Conservation (phyloP, 1,140 invertebrate species). For the Anastrepha obliqua region DNA sequence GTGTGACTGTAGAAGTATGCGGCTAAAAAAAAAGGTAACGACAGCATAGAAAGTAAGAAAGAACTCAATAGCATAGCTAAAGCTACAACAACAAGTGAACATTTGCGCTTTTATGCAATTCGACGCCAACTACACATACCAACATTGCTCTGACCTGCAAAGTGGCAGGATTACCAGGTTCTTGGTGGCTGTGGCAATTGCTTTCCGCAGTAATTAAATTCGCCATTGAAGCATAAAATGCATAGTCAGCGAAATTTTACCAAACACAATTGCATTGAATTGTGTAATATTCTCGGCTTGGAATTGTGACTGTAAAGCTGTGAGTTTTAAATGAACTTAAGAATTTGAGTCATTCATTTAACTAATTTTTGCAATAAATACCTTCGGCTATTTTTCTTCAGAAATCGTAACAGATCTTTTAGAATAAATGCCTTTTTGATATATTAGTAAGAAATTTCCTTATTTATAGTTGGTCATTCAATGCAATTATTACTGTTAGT, state of each 20-base stretch:
- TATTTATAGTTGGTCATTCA: background rate
- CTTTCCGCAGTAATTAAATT: conserved; percentile 50
- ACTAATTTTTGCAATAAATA: background rate
- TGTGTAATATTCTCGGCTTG: background rate
- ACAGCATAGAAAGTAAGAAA: background rate
- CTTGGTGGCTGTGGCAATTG: conserved; percentile 26
- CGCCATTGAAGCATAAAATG: conserved; percentile 48
- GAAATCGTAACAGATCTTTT: background rate
- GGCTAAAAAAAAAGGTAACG: background rate
- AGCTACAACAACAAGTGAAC: conserved; percentile 18
- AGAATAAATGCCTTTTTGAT: no score
- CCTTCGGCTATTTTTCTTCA: background rate
- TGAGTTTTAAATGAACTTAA: conserved; percentile 10
- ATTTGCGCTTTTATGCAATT: conserved; percentile 45
- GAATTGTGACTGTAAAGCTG: background rate
- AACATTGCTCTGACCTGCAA: background rate
- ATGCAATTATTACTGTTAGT: background rate
- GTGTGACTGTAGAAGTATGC: no score
- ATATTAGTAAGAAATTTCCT: background rate
- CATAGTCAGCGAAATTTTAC: background rate
- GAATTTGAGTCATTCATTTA: background rate
- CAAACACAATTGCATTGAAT: background rate
- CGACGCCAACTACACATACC: background rate
- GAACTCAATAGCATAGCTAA: background rate
- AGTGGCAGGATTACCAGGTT: conserved; percentile 45